A percentile compares a stretch with the other conserved stretches of the same genome.
These are phyloP conservation scores for Amphimallon solstitiale DNA, from an alignment of 2,888 invertebrate species.

Conservation along the genomic window DNA sequence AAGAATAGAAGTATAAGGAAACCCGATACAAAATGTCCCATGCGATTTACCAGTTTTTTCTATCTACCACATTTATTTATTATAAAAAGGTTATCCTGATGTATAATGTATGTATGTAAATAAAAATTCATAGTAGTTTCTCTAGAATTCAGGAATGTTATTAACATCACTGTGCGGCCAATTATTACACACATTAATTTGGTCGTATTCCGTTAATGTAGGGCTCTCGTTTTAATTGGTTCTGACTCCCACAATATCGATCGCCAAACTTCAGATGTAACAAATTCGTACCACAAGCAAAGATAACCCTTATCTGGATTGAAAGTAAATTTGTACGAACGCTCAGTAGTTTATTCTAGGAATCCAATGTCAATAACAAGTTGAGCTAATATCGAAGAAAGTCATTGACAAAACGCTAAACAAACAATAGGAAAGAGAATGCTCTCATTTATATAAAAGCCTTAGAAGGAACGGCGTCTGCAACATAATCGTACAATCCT, in stretches of 20 bases:
- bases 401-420: constrained; percentile 37
- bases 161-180: too few relatives aligned
- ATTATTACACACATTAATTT: too few relatives aligned
- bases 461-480: constrained; percentile 4
- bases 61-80: too few relatives aligned
- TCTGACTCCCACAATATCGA: constrained; percentile 13
- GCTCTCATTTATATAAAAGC: constrained; percentile 36
- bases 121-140: too few relatives aligned
- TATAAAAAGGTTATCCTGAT: too few relatives aligned
- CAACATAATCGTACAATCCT: constrained; percentile 8
- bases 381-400: constrained; percentile 33
- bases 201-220: constrained; percentile 5
- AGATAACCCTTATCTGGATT: constrained; percentile 17
- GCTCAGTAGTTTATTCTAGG: constrained; percentile 29
- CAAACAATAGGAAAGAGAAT: constrained; percentile 34
- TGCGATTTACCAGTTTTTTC: too few relatives aligned
- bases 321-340: constrained; percentile 25
- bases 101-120: too few relatives aligned
- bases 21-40: too few relatives aligned
- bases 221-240: constrained; percentile 6
- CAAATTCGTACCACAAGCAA: constrained; percentile 15
- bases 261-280: constrained; percentile 6
- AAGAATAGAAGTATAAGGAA: too few relatives aligned
- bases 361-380: constrained; percentile 36
- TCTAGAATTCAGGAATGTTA: too few relatives aligned